Percentiles rank a stretch among this genome's conserved stretches.
Evolutionary conservation across 53 echinoderm and acorn worm species (phyloP).

Genomic region (Astropecten irregularis): DNA sequence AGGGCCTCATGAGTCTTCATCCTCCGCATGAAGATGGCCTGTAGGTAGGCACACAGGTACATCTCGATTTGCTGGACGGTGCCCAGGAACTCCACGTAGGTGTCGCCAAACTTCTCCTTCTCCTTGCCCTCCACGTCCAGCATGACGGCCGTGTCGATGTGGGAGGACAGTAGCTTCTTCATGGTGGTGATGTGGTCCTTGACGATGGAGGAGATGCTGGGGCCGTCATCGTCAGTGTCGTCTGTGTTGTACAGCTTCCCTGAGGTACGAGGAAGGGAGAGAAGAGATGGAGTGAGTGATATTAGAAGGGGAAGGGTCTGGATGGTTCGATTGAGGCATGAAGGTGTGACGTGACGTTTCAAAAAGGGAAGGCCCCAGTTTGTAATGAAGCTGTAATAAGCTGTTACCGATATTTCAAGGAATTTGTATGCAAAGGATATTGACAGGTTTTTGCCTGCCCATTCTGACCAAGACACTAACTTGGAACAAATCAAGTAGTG

Average conservation of each 20-base stretch:
- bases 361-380: not conserved
- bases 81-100: constrained; percentile 79
- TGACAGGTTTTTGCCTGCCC: too few relatives aligned
- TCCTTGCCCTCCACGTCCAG: constrained; percentile 92
- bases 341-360: not conserved
- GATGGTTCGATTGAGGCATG: too few relatives aligned
- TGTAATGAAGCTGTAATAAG: not conserved
- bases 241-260: constrained; percentile 85
- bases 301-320: not conserved
- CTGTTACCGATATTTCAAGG: too few relatives aligned
- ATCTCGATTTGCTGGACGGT: constrained; percentile 91
- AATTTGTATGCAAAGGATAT: too few relatives aligned
- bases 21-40: constrained; percentile 89
- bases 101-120: constrained; percentile 81
- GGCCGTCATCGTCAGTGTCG: constrained; percentile 75
- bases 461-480: too few relatives aligned
- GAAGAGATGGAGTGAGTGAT: not conserved
- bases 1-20: constrained; percentile 96
- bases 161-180: constrained; percentile 75
- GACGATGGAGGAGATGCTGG: constrained; percentile 85
- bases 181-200: constrained; percentile 87
- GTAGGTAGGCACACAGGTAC: constrained; percentile 89
- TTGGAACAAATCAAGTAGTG: too few relatives aligned
- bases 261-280: constrained; percentile 32
- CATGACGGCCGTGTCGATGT: constrained; percentile 85